phyloP scores from a whole-genome alignment of 2,888 invertebrate genomes.

The Lithophane leautieri region DNA sequence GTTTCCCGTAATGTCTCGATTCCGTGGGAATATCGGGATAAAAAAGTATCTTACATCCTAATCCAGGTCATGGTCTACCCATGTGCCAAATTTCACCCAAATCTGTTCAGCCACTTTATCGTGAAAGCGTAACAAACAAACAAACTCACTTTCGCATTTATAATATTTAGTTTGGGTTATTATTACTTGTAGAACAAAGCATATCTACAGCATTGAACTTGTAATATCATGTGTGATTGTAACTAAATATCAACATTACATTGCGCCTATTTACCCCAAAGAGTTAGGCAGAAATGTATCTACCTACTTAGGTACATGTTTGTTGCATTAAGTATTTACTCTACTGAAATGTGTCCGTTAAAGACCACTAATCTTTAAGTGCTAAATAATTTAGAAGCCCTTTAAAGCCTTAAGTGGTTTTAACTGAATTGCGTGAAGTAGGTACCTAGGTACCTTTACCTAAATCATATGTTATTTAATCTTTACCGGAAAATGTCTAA shows the following conservation, averaged over 20 bases:
- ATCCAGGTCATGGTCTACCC: too few relatives aligned
- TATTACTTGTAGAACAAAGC: too few relatives aligned
- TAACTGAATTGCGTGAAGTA: constrained; percentile 1
- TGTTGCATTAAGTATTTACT: not conserved
- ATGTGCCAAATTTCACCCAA: too few relatives aligned
- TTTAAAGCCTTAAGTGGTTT: constrained; percentile 7
- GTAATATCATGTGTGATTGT: not conserved
- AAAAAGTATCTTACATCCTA: too few relatives aligned
- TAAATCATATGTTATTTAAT: not conserved
- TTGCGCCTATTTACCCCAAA: not conserved
- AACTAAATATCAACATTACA: not conserved
- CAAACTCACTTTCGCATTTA: too few relatives aligned
- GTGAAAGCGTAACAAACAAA: too few relatives aligned
- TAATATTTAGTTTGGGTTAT: too few relatives aligned
- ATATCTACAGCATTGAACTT: not conserved
- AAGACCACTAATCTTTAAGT: constrained; percentile 16
- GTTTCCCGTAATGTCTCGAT: too few relatives aligned
- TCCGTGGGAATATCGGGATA: too few relatives aligned
- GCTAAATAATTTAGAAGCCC: constrained; percentile 35
- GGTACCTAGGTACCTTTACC: not conserved
- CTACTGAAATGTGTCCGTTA: not conserved
- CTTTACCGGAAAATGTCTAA: not conserved
- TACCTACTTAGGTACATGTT: not conserved
- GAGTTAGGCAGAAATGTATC: not conserved
- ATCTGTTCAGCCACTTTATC: too few relatives aligned